Percentiles rank a stretch among this genome's conserved stretches.
Evolutionary conservation across 1,140 invertebrate genomes (phyloP).

Genomic region (Neodiprion lecontei): DNA sequence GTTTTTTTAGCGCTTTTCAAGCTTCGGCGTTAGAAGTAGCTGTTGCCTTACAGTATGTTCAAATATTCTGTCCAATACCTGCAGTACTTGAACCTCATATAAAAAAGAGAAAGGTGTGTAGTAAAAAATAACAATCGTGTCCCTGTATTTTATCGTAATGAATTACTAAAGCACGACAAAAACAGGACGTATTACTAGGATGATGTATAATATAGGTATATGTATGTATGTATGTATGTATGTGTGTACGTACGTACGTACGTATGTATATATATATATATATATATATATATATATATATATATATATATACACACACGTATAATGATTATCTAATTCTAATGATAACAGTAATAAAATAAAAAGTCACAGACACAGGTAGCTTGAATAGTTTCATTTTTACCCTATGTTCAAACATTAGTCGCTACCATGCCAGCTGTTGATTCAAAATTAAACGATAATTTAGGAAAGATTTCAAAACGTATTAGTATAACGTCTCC

Average conservation of each 20-base stretch:
- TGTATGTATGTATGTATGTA: too few species aligned
- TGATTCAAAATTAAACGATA: background rate
- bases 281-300: background rate
- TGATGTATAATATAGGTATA: too few species aligned
- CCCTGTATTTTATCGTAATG: too few species aligned
- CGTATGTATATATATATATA: background rate
- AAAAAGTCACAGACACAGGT: too few species aligned
- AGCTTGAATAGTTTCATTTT: background rate
- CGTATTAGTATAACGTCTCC: constrained; percentile 1
- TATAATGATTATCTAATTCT: background rate
- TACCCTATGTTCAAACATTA: background rate
- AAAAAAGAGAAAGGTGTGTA: background rate
- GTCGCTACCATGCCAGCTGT: background rate
- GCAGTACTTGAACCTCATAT: background rate
- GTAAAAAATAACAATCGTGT: too few species aligned
- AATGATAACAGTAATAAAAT: too few species aligned
- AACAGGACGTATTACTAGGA: too few species aligned
- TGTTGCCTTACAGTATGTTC: background rate
- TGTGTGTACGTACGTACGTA: background rate
- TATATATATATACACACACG: background rate
- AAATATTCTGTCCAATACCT: background rate
- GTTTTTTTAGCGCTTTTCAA: background rate
- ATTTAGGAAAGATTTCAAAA: background rate
- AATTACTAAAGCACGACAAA: too few species aligned
- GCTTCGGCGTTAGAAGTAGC: background rate